Evolutionary conservation across 2,797 vertebrate species (phyloP).

Genomic region (Thripadectes ignobilis): DNA sequence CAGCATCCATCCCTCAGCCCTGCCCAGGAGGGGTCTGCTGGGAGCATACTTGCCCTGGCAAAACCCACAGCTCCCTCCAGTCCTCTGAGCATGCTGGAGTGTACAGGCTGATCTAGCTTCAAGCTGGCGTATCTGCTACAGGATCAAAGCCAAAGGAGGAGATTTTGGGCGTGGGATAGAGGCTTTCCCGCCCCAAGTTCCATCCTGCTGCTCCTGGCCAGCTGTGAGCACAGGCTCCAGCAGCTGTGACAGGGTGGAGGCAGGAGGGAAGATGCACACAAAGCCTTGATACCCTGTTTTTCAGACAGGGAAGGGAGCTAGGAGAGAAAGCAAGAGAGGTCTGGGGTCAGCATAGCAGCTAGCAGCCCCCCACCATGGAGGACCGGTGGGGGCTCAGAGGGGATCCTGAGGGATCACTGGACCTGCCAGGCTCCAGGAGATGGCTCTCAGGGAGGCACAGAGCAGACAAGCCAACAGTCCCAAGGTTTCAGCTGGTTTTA

Average conservation of each 20-base stretch:
- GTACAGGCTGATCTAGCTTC: background rate
- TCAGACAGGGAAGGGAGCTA: background rate
- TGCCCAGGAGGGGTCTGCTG: too few species aligned
- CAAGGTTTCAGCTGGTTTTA: conserved; percentile 65
- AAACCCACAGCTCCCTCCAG: background rate
- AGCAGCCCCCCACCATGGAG: fast-evolving
- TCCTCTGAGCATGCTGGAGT: fast-evolving
- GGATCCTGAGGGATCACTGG: background rate
- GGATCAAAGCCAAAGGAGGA: conserved; percentile 53
- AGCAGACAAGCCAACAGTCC: background rate
- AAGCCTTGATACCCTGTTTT: background rate
- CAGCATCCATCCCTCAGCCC: background rate
- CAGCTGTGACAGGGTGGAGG: background rate
- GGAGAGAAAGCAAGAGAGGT: background rate
- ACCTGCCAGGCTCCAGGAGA: fast-evolving
- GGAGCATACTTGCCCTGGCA: background rate
- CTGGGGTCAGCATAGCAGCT: fast-evolving
- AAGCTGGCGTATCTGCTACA: background rate
- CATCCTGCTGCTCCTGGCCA: background rate
- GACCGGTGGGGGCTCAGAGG: fast-evolving
- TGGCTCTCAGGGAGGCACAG: background rate
- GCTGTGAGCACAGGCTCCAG: background rate
- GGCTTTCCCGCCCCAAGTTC: background rate
- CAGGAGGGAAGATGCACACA: background rate
- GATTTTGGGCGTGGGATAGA: background rate